Percentiles rank a stretch among this genome's conserved stretches.
Evolutionary conservation across 2,113 vertebrate genomes (phyloP).

Genomic region (Nycticebus coucang): DNA sequence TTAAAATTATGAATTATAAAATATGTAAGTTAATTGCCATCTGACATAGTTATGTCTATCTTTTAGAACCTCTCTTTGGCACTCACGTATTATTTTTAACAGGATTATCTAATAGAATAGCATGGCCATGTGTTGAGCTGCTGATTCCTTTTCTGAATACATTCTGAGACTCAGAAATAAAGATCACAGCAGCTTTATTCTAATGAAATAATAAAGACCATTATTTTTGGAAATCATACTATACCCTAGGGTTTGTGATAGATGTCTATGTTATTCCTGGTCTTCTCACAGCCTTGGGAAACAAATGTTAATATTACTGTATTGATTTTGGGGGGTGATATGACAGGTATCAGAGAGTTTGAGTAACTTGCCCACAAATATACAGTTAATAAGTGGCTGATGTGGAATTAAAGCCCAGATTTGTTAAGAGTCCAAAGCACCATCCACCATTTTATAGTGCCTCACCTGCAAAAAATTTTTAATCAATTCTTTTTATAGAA

Average conservation of each 20-base stretch:
- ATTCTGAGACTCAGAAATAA: neutral
- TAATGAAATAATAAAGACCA: neutral
- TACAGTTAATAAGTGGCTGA: neutral
- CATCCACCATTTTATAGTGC: too few relatives aligned
- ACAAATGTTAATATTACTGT: neutral
- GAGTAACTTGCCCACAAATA: neutral
- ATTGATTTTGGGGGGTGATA: neutral
- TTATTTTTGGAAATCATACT: neutral
- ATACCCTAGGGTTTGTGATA: neutral
- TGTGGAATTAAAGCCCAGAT: neutral
- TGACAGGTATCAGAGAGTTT: neutral
- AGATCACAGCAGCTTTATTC: neutral
- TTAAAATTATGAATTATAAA: neutral
- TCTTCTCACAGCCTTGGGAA: neutral
- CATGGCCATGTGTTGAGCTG: neutral
- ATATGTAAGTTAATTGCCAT: neutral
- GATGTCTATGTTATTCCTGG: neutral
- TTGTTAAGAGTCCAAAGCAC: neutral
- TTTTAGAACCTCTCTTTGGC: neutral
- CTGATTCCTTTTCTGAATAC: neutral
- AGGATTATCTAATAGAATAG: neutral
- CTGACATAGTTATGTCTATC: neutral
- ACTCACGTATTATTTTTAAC: neutral
- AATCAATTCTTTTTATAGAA: neutral
- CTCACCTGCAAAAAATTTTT: neutral